Base-by-base conservation (phyloP, 2,113 vertebrate genomes). In the Alouatta palliata region DNA sequence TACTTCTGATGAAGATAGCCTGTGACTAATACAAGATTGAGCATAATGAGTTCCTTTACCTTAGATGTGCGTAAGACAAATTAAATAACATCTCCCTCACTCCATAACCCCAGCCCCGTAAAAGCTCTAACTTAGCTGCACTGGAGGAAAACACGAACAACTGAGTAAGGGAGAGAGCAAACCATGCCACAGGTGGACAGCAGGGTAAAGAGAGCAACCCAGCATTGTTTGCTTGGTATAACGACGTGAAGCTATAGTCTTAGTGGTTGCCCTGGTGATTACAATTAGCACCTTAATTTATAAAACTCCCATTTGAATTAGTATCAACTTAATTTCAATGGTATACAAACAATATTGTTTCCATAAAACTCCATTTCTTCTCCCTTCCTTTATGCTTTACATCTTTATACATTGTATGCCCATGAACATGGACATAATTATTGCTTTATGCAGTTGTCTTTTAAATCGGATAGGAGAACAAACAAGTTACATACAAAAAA, bases 1-100 rank as follows among this genome's bases (percentile, higher is more conserved):
- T 35, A 20, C 30, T 93, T 97, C 58, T 52, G 61, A 70, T 70
- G 61, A 95, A 90, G 88, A 83, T 27, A 97, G 30, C 45, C 86
- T 86, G 20, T 92, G 92, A 81, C 37, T 71, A 83, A 90, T 32
- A 87, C 6, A 87, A 54, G 37, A 77, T 17, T 56, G 58, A 37
- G 13, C 37, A 77, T n/a, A 87, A 77, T 81, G 66, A 75, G 27
- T 76, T 87, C 56, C 56, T 91, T 91, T 70, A 88, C 70, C 2
- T 70, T 56, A 87, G 40, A 87, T 52, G 21, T 9, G 47, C 6
- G 1, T 58, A 61, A 75, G 70, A 49, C 56, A 91, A 70, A 77
- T 91, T 77, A 91, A 76, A 76, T 32, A 35, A 35, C 9, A 27
- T 75, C 43, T 86, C 37, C 66, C 37, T 86, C 37, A 8, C 66